Evolutionary conservation across 2,888 invertebrate species (phyloP).

Genomic region (Oxytorus armatus): DNA sequence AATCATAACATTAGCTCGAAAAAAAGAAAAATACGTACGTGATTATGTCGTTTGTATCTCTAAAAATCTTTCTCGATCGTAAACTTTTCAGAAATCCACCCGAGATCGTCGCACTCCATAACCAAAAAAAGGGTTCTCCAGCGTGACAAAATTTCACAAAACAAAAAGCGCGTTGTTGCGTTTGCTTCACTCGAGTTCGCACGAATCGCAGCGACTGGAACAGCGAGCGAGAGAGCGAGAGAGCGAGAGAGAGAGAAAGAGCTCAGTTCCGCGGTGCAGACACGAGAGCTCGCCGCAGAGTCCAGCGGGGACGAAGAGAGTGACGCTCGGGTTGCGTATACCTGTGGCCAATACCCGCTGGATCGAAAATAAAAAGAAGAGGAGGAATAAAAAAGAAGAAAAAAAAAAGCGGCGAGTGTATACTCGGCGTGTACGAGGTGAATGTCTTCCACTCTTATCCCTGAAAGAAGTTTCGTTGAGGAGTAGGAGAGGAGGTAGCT

Average conservation of each 20-base stretch:
- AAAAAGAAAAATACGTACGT: conserved; percentile 15
- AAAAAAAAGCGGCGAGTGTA: conserved; percentile 37
- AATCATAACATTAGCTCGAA: background rate
- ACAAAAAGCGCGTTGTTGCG: background rate
- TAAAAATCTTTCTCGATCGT: background rate
- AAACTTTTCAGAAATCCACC: background rate
- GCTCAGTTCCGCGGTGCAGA: too few relatives aligned
- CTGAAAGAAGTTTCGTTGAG: conserved; percentile 61
- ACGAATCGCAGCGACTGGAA: background rate
- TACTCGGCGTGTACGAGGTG: conserved; percentile 73
- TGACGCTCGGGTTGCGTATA: conserved; percentile 45
- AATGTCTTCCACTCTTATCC: conserved; percentile 77
- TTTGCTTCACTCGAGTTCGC: too few relatives aligned
- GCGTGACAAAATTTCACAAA: background rate
- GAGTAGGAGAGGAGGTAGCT: conserved; percentile 50
- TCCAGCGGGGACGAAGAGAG: conserved; percentile 47
- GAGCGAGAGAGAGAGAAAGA: too few relatives aligned
- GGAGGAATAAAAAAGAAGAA: conserved; percentile 18
- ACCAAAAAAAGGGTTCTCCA: background rate
- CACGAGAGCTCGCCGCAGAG: conserved; percentile 45
- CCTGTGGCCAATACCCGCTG: conserved; percentile 53
- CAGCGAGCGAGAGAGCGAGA: background rate
- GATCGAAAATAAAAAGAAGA: conserved; percentile 41
- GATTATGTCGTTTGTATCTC: background rate
- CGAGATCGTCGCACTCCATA: background rate